phyloP scores from a whole-genome alignment of 2,888 invertebrate species.

The Periphyllus acericola region DNA sequence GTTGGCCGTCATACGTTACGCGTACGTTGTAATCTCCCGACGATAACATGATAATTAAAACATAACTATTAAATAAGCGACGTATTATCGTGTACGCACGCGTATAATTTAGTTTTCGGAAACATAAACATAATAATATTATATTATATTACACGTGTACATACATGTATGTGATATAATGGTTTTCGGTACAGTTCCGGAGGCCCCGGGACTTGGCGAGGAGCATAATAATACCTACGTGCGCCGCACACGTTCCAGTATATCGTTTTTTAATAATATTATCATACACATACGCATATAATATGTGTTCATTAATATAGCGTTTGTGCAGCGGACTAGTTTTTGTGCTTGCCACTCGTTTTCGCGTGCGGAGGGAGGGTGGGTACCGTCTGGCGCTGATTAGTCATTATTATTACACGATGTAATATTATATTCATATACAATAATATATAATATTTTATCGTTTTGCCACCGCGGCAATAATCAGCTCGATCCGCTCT shows the following conservation, averaged over 20 bases:
- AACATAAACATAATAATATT: constrained; percentile 3
- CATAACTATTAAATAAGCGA: not conserved
- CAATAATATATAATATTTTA: not conserved
- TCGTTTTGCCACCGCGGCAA: not conserved
- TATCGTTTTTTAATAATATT: not conserved
- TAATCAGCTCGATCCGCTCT: not conserved
- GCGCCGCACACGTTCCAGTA: not conserved
- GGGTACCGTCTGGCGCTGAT: not conserved
- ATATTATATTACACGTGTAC: too few species aligned
- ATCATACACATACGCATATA: not conserved
- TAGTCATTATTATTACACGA: constrained; percentile 33
- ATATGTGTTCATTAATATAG: constrained; percentile 7
- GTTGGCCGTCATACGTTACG: too few species aligned
- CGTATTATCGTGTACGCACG: not conserved
- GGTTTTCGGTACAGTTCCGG: not conserved
- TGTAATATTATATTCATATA: not conserved
- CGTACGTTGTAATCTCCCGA: not conserved
- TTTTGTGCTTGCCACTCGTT: constrained; percentile 32
- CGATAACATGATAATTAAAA: constrained; percentile 32
- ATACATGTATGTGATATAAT: too few species aligned
- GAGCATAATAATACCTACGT: not conserved
- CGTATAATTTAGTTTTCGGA: constrained; percentile 45
- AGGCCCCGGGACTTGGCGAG: not conserved
- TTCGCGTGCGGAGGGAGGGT: not conserved
- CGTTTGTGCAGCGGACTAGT: constrained; percentile 13